Evolutionary conservation across 2,888 invertebrate genomes (phyloP).

Genomic region (Nomada ferruginata): DNA sequence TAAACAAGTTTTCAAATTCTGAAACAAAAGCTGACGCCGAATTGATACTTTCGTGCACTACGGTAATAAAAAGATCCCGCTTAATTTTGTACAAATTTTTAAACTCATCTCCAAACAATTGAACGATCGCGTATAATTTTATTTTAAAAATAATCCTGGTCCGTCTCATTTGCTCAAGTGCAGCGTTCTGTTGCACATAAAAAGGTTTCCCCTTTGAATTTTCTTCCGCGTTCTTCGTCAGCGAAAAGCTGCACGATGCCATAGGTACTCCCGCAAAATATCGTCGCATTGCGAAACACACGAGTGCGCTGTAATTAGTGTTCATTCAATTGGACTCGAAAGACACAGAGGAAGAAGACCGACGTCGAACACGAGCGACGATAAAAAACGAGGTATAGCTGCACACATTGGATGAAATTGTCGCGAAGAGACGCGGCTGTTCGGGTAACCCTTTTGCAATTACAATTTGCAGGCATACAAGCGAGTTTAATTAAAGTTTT

Average conservation of each 20-base stretch:
- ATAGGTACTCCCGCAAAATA: conserved; percentile 32
- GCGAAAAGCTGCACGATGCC: neutral
- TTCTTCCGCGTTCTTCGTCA: neutral
- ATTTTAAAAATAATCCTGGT: too few species aligned
- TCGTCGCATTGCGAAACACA: conserved; percentile 40
- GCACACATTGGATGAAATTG: conserved; percentile 4
- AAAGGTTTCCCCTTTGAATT: neutral
- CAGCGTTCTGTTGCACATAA: neutral
- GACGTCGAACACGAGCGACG: neutral
- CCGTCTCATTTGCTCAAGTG: too few species aligned
- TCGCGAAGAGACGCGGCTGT: neutral
- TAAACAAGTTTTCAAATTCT: too few species aligned
- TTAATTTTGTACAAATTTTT: too few species aligned
- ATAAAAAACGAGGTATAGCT: conserved; percentile 15
- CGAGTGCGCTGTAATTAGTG: conserved; percentile 44
- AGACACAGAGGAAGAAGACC: conserved; percentile 8
- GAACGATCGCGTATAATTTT: too few species aligned
- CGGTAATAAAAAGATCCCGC: too few species aligned
- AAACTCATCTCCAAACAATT: too few species aligned
- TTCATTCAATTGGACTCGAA: conserved; percentile 41
- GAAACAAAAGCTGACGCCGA: neutral
- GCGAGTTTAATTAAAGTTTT: conserved; percentile 48
- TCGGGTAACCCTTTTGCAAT: conserved; percentile 43
- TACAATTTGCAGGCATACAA: conserved; percentile 41
- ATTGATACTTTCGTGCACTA: neutral